Base-by-base conservation (phyloP, 2,888 invertebrate species). In the Agrochola litura region DNA sequence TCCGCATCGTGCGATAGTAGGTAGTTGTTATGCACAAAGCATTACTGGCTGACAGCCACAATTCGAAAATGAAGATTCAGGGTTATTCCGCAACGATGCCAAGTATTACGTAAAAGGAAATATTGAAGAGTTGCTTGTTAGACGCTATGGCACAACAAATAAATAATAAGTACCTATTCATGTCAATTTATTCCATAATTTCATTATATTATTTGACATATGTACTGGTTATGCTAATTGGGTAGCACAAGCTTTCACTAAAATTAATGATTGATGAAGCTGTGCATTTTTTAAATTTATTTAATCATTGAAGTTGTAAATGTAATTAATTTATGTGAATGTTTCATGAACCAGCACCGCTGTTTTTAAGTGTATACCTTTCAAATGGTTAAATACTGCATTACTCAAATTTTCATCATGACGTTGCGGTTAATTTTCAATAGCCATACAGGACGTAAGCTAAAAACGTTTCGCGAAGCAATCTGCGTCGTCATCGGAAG, bases 11-110 rank as follows among this genome's bases (percentile, higher is more conserved):
- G 77, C 81, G 84, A 86, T 84, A 79, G 66, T 73, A 82, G 72
- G 82, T 87, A 88, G 89, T 89, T 88, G 82, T 86, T 89, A 91
- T 93, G 91, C 92, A 93, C 90, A 92, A 90, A 91, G 92, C 92
- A 92, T 92, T 91, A 91, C 92, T 95, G 94, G 94, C 94, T 92
- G 91, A 88, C 90, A 90, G 94, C 93, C 93, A 95, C 91, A 90
- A 93, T 92, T 90, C 85, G 78, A 88, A 91, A 91, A 93, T 91
- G 91, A 92, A 92, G 90, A 92, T 90, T 91, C 85, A 87, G 88
- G 86, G 84, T 85, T 85, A 85, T 82, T 90, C 82, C 92, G 91
- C 91, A 93, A 89, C 92, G 92, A 93, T 95, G 95, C 95, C 95
- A 95, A 95, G 89, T 93, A 93, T 93, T 94, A 94, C 90, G 90